Conservation (phyloP, 2,888 invertebrate genomes). For the Taenaris catops region DNA sequence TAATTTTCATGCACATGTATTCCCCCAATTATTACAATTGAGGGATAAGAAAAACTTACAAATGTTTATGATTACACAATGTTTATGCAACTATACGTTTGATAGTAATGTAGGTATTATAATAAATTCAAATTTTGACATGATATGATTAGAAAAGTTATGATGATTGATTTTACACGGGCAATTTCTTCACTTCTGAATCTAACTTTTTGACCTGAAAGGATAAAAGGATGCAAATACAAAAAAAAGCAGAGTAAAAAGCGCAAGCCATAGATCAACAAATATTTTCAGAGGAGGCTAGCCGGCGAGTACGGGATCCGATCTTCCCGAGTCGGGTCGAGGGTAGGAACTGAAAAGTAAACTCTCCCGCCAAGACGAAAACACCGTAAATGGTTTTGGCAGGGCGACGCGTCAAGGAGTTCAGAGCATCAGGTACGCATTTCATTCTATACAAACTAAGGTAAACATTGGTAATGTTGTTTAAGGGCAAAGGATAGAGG, state of each 20-base stretch:
- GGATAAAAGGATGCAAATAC: slow-evolving; percentile 15
- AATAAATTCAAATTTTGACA: too few relatives aligned
- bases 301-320: slow-evolving; percentile 71
- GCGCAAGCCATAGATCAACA: slow-evolving; percentile 66
- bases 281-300: slow-evolving; percentile 79
- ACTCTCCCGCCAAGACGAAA: slow-evolving; percentile 78
- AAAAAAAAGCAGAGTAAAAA: slow-evolving; percentile 60
- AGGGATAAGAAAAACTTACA: too few relatives aligned
- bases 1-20: too few relatives aligned
- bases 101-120: too few relatives aligned
- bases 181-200: too few relatives aligned
- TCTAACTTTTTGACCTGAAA: slow-evolving; percentile 3
- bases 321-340: slow-evolving; percentile 79
- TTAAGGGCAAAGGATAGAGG: slow-evolving; percentile 39
- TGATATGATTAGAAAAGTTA: too few relatives aligned
- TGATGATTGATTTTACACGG: too few relatives aligned
- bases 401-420: slow-evolving; percentile 41
- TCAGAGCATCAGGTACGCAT: slow-evolving; percentile 16
- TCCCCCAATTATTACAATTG: too few relatives aligned
- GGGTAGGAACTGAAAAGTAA: slow-evolving; percentile 80
- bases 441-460: slow-evolving; percentile 18
- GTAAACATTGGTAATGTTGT: slow-evolving; percentile 27
- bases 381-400: slow-evolving; percentile 68
- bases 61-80: too few relatives aligned
- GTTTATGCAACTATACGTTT: too few relatives aligned